These are phyloP conservation scores for Pteropus alecto DNA, from an alignment of 2,113 vertebrate species.

Conservation along the genomic window DNA sequence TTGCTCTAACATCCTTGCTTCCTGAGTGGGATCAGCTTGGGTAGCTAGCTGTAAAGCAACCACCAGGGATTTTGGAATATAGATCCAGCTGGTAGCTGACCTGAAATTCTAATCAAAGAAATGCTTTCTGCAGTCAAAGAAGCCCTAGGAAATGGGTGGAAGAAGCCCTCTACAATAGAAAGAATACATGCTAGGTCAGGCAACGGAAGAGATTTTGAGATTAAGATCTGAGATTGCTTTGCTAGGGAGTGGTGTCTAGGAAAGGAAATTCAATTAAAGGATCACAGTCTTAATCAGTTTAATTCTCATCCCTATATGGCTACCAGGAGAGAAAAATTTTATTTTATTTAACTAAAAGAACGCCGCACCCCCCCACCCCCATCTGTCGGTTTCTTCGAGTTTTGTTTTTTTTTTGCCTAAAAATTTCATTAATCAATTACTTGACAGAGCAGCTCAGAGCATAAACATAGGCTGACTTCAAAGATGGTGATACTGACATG, in stretches of 20 bases:
- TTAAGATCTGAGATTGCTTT: slow-evolving; percentile 26
- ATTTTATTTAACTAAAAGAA: not conserved
- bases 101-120: slow-evolving; percentile 26
- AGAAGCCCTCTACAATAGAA: not conserved
- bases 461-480: not conserved
- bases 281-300: slow-evolving; percentile 9
- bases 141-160: not conserved
- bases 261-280: slow-evolving; percentile 32
- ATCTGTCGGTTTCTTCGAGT: not conserved
- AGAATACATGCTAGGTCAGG: not conserved
- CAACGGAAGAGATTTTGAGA: not conserved
- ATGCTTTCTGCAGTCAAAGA: not conserved
- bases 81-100: not conserved
- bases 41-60: not conserved
- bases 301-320: not conserved
- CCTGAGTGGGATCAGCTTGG: not conserved
- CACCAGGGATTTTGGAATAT: not conserved
- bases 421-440: not conserved
- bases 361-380: not conserved
- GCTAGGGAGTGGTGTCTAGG: not conserved
- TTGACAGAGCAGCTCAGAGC: not conserved
- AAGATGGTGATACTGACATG: not conserved
- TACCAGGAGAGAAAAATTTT: not conserved
- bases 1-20: not conserved
- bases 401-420: not conserved